Conservation (phyloP, 2,113 vertebrate genomes). For the Saimiri boliviensis region DNA sequence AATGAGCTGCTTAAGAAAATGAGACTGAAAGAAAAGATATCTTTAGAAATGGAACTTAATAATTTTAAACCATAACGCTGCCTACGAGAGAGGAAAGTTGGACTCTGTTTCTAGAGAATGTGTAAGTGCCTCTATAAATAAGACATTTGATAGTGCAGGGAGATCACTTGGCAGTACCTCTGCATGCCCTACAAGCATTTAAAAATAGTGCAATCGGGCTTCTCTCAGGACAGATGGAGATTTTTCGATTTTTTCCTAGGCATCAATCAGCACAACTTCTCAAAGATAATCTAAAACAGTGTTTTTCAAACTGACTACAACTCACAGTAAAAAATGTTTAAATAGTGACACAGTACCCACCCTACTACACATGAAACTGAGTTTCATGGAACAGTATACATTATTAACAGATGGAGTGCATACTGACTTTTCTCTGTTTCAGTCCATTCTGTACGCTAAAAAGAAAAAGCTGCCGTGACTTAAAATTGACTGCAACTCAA, state of each 20-base stretch:
- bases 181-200: background rate
- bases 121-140: constrained; percentile 67
- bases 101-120: constrained; percentile 16
- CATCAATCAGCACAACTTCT: background rate
- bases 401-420: background rate
- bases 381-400: background rate
- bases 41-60: constrained; percentile 59
- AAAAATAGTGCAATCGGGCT: constrained; percentile 53
- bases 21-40: constrained; percentile 14
- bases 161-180: constrained; percentile 2
- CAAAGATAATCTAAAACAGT: background rate
- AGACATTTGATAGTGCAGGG: constrained; percentile 49
- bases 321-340: background rate
- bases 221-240: constrained; percentile 44
- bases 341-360: background rate
- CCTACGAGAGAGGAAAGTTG: background rate
- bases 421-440: background rate
- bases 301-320: background rate
- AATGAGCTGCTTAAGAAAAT: constrained; percentile 7
- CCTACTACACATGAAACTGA: background rate
- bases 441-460: background rate
- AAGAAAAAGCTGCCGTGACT: background rate
- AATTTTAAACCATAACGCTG: constrained; percentile 11
- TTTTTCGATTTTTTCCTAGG: background rate
- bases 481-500: background rate